Base-by-base conservation (phyloP, 2,113 vertebrate genomes). In the Sarotherodon lohbergeri region DNA sequence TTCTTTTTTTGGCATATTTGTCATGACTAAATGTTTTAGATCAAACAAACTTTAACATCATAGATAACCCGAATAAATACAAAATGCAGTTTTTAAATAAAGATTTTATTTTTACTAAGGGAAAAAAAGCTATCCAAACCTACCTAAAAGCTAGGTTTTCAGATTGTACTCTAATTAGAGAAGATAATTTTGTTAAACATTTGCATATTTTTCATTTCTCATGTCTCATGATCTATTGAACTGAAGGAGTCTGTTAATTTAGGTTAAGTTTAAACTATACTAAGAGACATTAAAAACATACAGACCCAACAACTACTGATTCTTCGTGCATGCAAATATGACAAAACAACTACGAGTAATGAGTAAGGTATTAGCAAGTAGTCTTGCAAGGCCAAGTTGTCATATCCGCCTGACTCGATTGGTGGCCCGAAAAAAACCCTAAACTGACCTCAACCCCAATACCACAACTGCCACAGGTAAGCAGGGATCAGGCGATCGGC, bases 321-420 rank as follows among this genome's bases (percentile, higher is more conserved):
- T 71, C 12, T 24, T 43, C 43, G 66, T 71, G n/a, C 34, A 43
- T 71, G 19, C 7, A 24, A 71, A 71, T 68, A 68, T 4, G 8
- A 68, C 63, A 41, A 68, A 66, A 66, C 61, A 39, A 66, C 6
- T 39, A 66, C 0, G 2, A 41, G 36, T 41, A 68, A 68, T 68
- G 36, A 68, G 34, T 8, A 68, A 68, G n/a, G 63, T 19, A 68
- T 68, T 68, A 39, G n/a, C 22, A 41, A 68, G 63, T 68, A 68
- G 19, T 41, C n/a, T 68, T 68, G n/a, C 61, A 66, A 66, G 19
- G 34, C 34, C 19, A 39, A 66, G 34, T 39, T 39, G 34, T 19
- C 34, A 39, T 63, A 63, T 36, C 17, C 1, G 0, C 32, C 32
- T 63, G 59, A 63, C 59, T 59, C 13, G 0, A 3, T 32, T 29